Conservation (phyloP, 1,140 invertebrate genomes). For the Eciton burchellii region DNA sequence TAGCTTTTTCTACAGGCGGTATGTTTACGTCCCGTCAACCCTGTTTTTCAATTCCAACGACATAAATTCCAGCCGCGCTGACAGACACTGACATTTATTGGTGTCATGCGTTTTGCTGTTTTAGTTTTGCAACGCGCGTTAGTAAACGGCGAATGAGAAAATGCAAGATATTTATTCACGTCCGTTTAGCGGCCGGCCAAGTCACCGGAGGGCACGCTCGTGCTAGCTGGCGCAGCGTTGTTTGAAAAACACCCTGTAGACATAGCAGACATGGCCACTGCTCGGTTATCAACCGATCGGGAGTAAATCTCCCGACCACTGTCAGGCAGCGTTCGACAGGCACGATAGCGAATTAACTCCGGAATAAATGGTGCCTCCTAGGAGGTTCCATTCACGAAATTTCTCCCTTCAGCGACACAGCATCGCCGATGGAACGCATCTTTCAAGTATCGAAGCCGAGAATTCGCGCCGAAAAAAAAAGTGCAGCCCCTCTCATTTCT, state of each 20-base stretch:
- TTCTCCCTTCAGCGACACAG: slow-evolving; percentile 61
- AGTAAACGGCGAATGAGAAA: slow-evolving; percentile 69
- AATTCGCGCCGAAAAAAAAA: not conserved
- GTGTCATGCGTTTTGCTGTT: slow-evolving; percentile 34
- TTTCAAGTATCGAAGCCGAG: slow-evolving; percentile 34
- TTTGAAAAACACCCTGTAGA: slow-evolving; percentile 76
- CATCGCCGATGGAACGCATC: slow-evolving; percentile 6
- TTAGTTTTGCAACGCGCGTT: slow-evolving; percentile 37
- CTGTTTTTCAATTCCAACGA: slow-evolving; percentile 4
- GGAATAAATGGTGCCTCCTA: slow-evolving; percentile 77
- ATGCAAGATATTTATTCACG: slow-evolving; percentile 65
- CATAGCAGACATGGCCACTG: slow-evolving; percentile 73
- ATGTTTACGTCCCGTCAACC: slow-evolving; percentile 1
- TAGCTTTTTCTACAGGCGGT: not conserved
- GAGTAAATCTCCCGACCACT: slow-evolving; percentile 74
- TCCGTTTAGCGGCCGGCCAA: slow-evolving; percentile 35
- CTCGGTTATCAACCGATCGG: slow-evolving; percentile 75
- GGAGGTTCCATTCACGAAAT: slow-evolving; percentile 76
- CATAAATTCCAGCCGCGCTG: slow-evolving; percentile 22
- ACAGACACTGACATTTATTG: slow-evolving; percentile 57
- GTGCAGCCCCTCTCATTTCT: not conserved
- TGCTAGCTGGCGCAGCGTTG: slow-evolving; percentile 56
- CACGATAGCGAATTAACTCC: slow-evolving; percentile 76
- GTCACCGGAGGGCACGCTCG: slow-evolving; percentile 67
- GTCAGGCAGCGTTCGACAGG: slow-evolving; percentile 75